These are phyloP conservation scores for Drosophila ogumai DNA, from an alignment of 1,140 invertebrate species.

Conservation along the genomic window DNA sequence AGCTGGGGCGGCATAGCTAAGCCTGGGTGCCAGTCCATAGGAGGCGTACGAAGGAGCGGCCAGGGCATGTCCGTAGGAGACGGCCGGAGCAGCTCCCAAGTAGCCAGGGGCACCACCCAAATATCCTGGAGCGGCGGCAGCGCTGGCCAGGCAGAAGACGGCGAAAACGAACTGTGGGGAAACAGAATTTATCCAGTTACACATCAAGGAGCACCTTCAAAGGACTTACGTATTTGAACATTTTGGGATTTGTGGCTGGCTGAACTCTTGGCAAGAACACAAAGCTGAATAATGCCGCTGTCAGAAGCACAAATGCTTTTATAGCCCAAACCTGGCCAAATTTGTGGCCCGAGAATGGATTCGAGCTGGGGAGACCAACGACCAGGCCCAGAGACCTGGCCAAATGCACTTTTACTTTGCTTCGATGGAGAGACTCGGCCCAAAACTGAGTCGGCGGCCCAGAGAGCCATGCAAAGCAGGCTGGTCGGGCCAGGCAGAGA, in stretches of 20 bases:
- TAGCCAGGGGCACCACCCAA: conserved; percentile 58
- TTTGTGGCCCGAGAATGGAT: conserved; percentile 43
- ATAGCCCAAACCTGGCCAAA: conserved; percentile 65
- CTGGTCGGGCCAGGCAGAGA: conserved; percentile 20
- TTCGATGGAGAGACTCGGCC: conserved; percentile 41
- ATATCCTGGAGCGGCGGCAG: conserved; percentile 74
- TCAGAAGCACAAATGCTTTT: conserved; percentile 69
- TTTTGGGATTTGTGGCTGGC: conserved; percentile 42
- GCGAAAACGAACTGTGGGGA: conserved; percentile 60
- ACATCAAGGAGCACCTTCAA: not conserved
- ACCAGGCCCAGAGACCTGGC: conserved; percentile 35
- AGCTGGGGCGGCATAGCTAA: conserved; percentile 59
- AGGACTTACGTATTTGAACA: conserved; percentile 76
- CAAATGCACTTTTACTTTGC: conserved; percentile 75
- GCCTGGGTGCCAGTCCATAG: conserved; percentile 48
- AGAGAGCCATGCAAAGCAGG: conserved; percentile 67
- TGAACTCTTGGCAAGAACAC: conserved; percentile 69
- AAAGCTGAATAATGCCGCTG: conserved; percentile 68
- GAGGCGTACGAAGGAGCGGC: conserved; percentile 48
- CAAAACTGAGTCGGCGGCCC: conserved; percentile 39
- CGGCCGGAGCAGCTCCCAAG: conserved; percentile 47
- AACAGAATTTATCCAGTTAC: not conserved
- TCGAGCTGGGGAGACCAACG: conserved; percentile 6
- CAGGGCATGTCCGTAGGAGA: conserved; percentile 46
- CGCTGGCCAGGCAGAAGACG: conserved; percentile 67